These are phyloP conservation scores for Leptinotarsa lineolata DNA, from an alignment of 1,140 invertebrate species.

Conservation along the genomic window DNA sequence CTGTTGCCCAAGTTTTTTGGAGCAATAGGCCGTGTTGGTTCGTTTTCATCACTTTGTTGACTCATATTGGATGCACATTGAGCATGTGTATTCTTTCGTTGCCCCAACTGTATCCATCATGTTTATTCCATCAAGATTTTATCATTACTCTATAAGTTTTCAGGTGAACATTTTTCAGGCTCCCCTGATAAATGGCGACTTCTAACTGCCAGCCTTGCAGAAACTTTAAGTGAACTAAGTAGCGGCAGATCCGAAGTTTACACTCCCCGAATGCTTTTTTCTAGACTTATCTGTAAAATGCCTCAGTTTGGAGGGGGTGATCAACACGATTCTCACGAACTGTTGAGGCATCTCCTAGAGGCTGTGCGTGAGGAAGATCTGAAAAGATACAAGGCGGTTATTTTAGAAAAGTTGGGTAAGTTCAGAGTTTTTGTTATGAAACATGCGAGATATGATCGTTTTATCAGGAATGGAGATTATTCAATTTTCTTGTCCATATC, in stretches of 20 bases:
- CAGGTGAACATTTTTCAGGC: conserved; percentile 55
- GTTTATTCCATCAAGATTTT: too few relatives aligned
- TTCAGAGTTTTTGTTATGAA: background rate
- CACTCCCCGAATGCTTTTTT: conserved; percentile 74
- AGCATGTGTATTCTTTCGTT: too few relatives aligned
- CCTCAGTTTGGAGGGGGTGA: conserved; percentile 89
- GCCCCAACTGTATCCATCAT: too few relatives aligned
- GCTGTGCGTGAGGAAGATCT: conserved; percentile 74
- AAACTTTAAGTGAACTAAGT: conserved; percentile 73
- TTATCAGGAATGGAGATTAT: too few relatives aligned
- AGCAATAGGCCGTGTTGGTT: too few relatives aligned
- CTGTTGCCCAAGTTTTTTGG: too few relatives aligned
- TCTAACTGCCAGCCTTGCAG: conserved; percentile 69
- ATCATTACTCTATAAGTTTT: too few relatives aligned
- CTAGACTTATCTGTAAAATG: conserved; percentile 72
- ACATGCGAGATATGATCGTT: too few relatives aligned
- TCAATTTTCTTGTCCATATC: too few relatives aligned
- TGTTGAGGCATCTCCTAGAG: conserved; percentile 87
- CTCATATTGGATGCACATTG: too few relatives aligned
- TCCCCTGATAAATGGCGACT: conserved; percentile 71
- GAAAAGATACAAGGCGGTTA: conserved; percentile 76
- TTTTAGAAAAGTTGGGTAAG: conserved; percentile 69
- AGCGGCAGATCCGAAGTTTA: conserved; percentile 65
- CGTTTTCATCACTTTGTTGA: too few relatives aligned
- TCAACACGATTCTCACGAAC: conserved; percentile 96